phyloP scores from a whole-genome alignment of 2,113 vertebrate species.

The Lanius collurio region DNA sequence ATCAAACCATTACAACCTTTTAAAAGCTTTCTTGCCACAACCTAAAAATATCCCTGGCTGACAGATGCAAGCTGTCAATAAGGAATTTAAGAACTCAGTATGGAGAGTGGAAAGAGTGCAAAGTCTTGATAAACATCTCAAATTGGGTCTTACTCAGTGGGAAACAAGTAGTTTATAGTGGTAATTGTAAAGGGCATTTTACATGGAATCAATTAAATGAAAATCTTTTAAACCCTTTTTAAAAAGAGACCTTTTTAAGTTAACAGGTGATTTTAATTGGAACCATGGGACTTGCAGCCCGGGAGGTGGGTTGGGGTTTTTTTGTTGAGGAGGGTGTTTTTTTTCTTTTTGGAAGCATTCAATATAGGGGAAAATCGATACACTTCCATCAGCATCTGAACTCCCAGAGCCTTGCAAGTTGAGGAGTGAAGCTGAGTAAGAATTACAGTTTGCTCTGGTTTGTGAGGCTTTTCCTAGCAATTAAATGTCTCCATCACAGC shows the following conservation, averaged over 20 bases:
- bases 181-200: conserved; percentile 93
- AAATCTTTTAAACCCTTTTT: conserved; percentile 98
- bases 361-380: conserved; percentile 76
- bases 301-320: neutral
- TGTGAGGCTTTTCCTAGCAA: neutral
- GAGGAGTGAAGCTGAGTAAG: conserved; percentile 61
- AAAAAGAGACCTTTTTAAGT: conserved; percentile 92
- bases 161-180: conserved; percentile 88
- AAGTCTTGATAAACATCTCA: conserved; percentile 97
- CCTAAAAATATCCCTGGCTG: conserved; percentile 80
- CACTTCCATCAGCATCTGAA: conserved; percentile 79
- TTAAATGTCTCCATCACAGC: neutral
- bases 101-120: conserved; percentile 88
- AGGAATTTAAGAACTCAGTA: conserved; percentile 82
- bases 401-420: conserved; percentile 72
- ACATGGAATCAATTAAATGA: conserved; percentile 95
- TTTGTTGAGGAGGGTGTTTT: neutral
- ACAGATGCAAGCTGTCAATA: conserved; percentile 84
- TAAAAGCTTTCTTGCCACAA: conserved; percentile 78
- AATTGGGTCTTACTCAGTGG: conserved; percentile 98
- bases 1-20: conserved; percentile 70
- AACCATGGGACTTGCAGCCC: conserved; percentile 84
- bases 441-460: neutral
- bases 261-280: conserved; percentile 99
- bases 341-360: conserved; percentile 73